A percentile compares a stretch with the other conserved stretches of the same genome.
phyloP scores from a whole-genome alignment of 2,888 invertebrate genomes.

The Acronicta alni region DNA sequence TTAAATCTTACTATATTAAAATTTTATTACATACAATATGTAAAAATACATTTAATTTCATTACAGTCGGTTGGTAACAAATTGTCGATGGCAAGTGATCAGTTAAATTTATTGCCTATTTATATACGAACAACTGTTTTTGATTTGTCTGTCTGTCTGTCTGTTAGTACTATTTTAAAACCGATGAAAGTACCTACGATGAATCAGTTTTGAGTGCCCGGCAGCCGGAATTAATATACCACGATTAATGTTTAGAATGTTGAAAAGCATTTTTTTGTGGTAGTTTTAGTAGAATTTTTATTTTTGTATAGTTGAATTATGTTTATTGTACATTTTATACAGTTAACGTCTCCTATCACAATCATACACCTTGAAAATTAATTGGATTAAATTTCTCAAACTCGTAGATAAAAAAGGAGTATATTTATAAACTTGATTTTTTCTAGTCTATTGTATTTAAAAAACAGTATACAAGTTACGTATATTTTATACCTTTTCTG shows the following conservation, averaged over 20 bases:
- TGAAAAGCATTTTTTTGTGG: too few species aligned
- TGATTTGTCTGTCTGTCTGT: conserved; percentile 35
- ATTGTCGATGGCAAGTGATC: conserved; percentile 26
- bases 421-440: too few species aligned
- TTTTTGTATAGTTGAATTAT: too few species aligned
- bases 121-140: conserved; percentile 39
- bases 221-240: neutral
- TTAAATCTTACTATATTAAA: neutral
- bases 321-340: too few species aligned
- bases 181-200: conserved; percentile 8
- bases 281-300: too few species aligned
- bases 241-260: neutral
- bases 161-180: conserved; percentile 19
- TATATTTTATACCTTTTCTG: too few species aligned
- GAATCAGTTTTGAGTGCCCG: conserved; percentile 19
- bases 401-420: too few species aligned
- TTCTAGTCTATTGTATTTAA: too few species aligned
- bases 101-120: conserved; percentile 43
- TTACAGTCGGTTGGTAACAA: conserved; percentile 16
- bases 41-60: conserved; percentile 6
- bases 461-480: too few species aligned
- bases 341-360: too few species aligned
- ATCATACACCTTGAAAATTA: too few species aligned
- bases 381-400: too few species aligned
- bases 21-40: neutral